Conservation (phyloP, 2,888 invertebrate species). For the Eutolmus rufibarbis region DNA sequence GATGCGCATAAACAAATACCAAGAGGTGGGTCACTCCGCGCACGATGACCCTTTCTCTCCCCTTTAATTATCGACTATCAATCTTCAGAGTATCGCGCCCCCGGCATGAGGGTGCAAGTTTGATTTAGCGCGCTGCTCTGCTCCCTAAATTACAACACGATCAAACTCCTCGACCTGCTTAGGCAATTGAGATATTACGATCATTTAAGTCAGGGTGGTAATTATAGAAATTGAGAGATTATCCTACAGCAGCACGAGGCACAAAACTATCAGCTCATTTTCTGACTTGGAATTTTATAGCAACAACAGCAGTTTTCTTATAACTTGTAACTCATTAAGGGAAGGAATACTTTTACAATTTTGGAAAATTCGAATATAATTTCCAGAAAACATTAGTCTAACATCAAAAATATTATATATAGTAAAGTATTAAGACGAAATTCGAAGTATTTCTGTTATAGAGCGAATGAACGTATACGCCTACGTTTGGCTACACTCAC, state of each 20-base stretch:
- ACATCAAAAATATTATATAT: no score
- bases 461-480: no score
- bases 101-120: neutral
- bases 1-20: constrained; percentile 1
- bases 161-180: neutral
- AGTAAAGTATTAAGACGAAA: no score
- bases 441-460: no score
- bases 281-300: no score
- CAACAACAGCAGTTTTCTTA: no score
- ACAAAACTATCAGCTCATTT: neutral
- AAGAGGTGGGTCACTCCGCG: neutral
- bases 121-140: neutral
- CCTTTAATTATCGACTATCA: constrained; percentile 32
- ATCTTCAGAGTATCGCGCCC: neutral
- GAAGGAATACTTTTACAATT: no score
- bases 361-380: no score
- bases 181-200: constrained; percentile 6
- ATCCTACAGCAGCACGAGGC: neutral
- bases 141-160: neutral
- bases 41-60: constrained; percentile 15
- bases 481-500: no score
- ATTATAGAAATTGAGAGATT: neutral
- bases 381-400: no score
- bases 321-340: no score
- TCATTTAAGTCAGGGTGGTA: neutral